phyloP scores from a whole-genome alignment of 2,888 invertebrate species.

The Linyphia triangularis region DNA sequence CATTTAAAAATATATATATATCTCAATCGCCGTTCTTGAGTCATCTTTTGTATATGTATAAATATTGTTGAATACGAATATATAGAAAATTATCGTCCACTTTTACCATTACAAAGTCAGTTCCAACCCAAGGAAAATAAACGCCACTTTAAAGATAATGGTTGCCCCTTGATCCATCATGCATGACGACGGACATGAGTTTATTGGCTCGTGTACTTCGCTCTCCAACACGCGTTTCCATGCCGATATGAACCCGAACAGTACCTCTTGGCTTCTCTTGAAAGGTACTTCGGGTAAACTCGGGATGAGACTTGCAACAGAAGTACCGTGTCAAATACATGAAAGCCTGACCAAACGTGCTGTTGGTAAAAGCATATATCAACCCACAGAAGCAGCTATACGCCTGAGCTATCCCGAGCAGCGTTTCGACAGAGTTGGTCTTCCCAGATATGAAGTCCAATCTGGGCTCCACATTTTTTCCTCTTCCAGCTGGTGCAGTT shows the following conservation, averaged over 20 bases:
- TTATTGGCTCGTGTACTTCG: conserved; percentile 58
- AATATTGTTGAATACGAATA: conserved; percentile 43
- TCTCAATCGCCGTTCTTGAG: conserved; percentile 26
- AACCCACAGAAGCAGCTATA: conserved; percentile 75
- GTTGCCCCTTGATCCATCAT: conserved; percentile 51
- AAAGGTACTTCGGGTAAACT: conserved; percentile 75
- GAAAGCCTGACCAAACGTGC: conserved; percentile 75
- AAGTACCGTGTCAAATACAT: conserved; percentile 75
- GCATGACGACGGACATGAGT: conserved; percentile 68
- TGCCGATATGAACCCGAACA: conserved; percentile 75
- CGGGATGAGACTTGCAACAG: conserved; percentile 76
- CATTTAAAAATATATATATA: conserved; percentile 65
- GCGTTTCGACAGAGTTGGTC: conserved; percentile 61
- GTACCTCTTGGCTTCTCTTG: conserved; percentile 75
- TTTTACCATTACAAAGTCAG: neutral
- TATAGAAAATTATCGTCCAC: conserved; percentile 15
- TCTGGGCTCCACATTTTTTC: neutral
- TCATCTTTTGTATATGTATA: conserved; percentile 18
- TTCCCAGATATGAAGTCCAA: conserved; percentile 21
- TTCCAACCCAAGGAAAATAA: neutral
- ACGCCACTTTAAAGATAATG: conserved; percentile 47
- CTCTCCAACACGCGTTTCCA: conserved; percentile 75
- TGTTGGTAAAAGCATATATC: conserved; percentile 74
- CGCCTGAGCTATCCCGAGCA: conserved; percentile 73
- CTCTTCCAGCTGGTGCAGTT: conserved; percentile 31